Percentiles rank a stretch among this genome's conserved stretches.
phyloP scores from a whole-genome alignment of 2,888 invertebrate species.

The Leptopilina syphax region DNA sequence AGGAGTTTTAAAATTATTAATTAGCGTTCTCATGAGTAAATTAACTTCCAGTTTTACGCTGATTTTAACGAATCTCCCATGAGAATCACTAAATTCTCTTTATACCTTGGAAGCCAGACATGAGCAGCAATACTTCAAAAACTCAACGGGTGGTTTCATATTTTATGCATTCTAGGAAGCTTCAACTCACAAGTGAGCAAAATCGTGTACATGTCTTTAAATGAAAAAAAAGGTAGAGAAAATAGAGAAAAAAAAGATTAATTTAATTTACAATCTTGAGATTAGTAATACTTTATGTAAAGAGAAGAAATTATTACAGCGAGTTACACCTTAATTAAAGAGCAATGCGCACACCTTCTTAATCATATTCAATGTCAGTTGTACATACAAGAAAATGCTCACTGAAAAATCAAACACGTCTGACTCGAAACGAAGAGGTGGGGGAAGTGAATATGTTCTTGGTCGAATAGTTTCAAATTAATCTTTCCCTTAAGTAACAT shows the following conservation, averaged over 20 bases:
- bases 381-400: not conserved
- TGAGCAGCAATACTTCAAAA: not conserved
- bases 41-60: not conserved
- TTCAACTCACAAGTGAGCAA: slow-evolving; percentile 2
- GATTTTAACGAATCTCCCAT: not conserved
- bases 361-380: slow-evolving; percentile 7
- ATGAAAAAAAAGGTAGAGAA: not conserved
- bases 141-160: slow-evolving; percentile 6
- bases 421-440: not conserved
- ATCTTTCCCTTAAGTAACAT: slow-evolving; percentile 10
- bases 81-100: not conserved
- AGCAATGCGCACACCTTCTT: not conserved
- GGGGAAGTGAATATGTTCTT: not conserved
- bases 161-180: slow-evolving; percentile 11
- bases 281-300: slow-evolving; percentile 8
- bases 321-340: slow-evolving; percentile 22
- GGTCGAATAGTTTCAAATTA: not conserved
- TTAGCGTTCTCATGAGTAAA: not conserved
- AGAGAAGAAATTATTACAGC: slow-evolving; percentile 21
- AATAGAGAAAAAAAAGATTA: slow-evolving; percentile 12
- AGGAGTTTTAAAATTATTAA: not conserved
- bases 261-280: slow-evolving; percentile 16
- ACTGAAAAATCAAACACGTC: not conserved
- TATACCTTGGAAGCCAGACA: not conserved
- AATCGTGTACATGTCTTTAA: slow-evolving; percentile 4